Evolutionary conservation across 2,113 vertebrate genomes (phyloP), one percentile per base, ranked within the genome.

Genomic region (Ranitomeya imitator): DNA sequence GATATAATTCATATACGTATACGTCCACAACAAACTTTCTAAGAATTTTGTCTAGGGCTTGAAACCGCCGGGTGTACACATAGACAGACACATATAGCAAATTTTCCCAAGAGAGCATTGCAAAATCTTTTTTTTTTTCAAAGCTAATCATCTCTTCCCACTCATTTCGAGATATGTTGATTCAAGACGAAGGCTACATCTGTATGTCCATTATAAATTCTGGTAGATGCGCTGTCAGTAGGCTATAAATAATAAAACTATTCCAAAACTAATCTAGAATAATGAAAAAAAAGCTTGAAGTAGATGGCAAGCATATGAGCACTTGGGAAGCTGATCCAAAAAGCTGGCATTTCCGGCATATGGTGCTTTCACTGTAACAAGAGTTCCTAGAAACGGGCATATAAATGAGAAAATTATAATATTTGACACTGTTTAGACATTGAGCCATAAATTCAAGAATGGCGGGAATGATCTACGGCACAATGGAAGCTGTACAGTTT

Each of bases 221-320:
- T 37, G 57, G 23, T 61, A 45, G 51, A 65, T 51, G 45, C 52
- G 19, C 61, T 55, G 45, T 54, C 14, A 52, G 45, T 65, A 67
- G 23, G 21, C 8, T 15, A 71, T 23, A 7, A 84, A 69, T 14
- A 84, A 71, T 71, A 55, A 71, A n/a, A 11, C 51, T 4, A 16
- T 71, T 71, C n/a, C 51, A 69, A 83, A 83, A 54, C 52, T 55
- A 14, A 54, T 71, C 21, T 69, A 54, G 23, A 55, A 84, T 55
- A 16, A 45, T 45, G 5, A 45, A 45, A 45, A 45, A 83, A 83
- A 84, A 45, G 65, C 51, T 55, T 14, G 65, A 84, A 65, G 82
- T 69, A 61, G 81, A 83, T 83, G 31, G 82, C 63, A 84, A 84
- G 54, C 82, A 84, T 84, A 84, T 84, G 82, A 84, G 65, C 26